phyloP scores from a whole-genome alignment of 2,888 invertebrate genomes.

The Caradrina clavipalpis region DNA sequence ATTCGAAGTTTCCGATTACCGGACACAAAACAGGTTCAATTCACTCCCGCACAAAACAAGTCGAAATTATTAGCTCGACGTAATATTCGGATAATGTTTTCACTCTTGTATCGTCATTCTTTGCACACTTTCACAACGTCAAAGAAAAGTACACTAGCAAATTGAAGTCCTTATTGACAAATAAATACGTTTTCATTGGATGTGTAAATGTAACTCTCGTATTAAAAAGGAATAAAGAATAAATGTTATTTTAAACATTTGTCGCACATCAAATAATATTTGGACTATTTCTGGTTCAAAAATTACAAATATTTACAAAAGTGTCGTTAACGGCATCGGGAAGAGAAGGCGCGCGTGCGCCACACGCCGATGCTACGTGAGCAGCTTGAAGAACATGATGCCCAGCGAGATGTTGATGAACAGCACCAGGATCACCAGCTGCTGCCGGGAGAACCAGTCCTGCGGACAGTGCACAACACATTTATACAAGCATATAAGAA shows the following conservation, averaged over 20 bases:
- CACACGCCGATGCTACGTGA: conserved; percentile 95
- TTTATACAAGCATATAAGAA: not conserved
- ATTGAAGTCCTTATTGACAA: conserved; percentile 83
- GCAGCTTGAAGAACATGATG: conserved; percentile 98
- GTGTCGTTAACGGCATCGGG: conserved; percentile 69
- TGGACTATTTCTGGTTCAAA: conserved; percentile 78
- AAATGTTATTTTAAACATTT: conserved; percentile 72
- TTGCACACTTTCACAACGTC: conserved; percentile 86
- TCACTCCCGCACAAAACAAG: conserved; percentile 83
- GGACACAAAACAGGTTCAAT: conserved; percentile 77
- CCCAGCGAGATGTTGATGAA: conserved; percentile 98
- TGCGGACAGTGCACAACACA: conserved; percentile 82
- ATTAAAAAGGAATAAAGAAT: conserved; percentile 75
- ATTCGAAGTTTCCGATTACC: conserved; percentile 78
- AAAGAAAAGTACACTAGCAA: conserved; percentile 86
- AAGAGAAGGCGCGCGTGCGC: conserved; percentile 81
- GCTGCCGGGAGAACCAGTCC: conserved; percentile 99
- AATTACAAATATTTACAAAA: conserved; percentile 83
- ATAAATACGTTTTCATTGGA: conserved; percentile 75
- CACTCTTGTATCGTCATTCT: conserved; percentile 79
- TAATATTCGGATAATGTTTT: conserved; percentile 77
- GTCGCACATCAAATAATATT: conserved; percentile 78
- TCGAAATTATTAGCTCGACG: conserved; percentile 76
- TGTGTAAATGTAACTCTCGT: conserved; percentile 65
- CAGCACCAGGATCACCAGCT: conserved; percentile 97